Base-by-base conservation (phyloP, 1,140 invertebrate genomes). In the Scaptomyza hsui region DNA sequence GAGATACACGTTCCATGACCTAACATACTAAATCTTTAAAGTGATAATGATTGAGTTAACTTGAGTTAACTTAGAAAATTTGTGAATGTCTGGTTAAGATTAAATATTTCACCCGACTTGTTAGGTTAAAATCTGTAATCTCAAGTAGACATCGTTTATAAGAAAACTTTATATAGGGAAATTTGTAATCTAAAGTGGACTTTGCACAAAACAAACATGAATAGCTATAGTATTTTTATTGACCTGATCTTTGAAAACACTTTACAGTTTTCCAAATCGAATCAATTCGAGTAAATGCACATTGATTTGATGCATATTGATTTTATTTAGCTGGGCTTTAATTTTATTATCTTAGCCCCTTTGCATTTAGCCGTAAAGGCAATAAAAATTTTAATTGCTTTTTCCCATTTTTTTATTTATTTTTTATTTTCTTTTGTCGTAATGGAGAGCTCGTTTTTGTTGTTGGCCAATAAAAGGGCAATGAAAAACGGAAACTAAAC, bases 1-100 rank as follows among this genome's bases (percentile, higher is more conserved):
- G 15, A 26, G 44, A 39, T 26, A 49, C 63, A 60, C 52, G 73
- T 19, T 63, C 77, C 80, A 86, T 86, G 80, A 85, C 81, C 81
- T 85, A 86, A 85, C 59, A 59, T 85, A 83, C 72, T 72, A 73
- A 56, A 57, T 41, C 19, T 52, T 52, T 12, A 3, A 29, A n/a
- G 18, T 45, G n/a, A 13, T 44, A 21, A n/a, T 41, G 1, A 29
- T 9, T 10, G 29, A 69, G 47, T 44, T 35, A 13, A 18, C 63
- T 18, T 29, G 44, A 44, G 35, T 37, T 7, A 48, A 2, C n/a
- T 24, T 24, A 24, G 24, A 24, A 24, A 24, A 24, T 24, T 24
- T 4, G 6, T 24, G 24, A 24, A n/a, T n/a, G n/a, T 24, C 2
- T 24, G 6, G 24, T 24, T 24, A 24, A 24, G 24, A 24, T 24